These are phyloP conservation scores for Picathartes gymnocephalus DNA, from an alignment of 2,113 vertebrate genomes.

Conservation along the genomic window DNA sequence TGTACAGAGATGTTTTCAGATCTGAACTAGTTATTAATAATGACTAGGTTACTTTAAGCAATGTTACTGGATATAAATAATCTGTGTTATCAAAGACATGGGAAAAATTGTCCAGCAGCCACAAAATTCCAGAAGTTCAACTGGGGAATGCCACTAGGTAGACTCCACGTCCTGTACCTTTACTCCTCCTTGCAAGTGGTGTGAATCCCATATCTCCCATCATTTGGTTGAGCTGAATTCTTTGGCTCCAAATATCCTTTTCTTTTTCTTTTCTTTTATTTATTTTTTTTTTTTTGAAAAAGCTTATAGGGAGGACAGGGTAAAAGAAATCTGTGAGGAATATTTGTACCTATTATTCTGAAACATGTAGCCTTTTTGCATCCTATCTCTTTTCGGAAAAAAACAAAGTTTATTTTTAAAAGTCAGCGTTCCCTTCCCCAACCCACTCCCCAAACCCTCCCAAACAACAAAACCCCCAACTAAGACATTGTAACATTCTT, in stretches of 20 bases:
- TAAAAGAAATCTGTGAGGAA: not conserved
- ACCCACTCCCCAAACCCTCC: rapidly evolving
- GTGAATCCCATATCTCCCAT: not conserved
- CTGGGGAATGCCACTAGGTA: not conserved
- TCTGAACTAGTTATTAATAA: not conserved
- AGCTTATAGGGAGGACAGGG: not conserved
- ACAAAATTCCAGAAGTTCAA: not conserved
- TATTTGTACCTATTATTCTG: not conserved
- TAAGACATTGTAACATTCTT: not conserved
- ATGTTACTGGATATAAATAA: not conserved
- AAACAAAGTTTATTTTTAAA: not conserved
- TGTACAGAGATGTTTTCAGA: not conserved
- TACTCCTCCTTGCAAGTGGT: not conserved
- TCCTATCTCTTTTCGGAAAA: not conserved
- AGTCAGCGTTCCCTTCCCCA: not conserved
- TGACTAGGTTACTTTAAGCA: not conserved
- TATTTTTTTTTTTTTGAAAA: not conserved
- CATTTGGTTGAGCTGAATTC: not conserved
- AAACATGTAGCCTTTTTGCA: not conserved
- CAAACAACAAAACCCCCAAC: not conserved
- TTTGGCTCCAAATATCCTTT: not conserved
- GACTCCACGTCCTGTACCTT: not conserved
- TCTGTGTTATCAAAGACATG: not conserved
- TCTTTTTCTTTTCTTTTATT: not conserved
- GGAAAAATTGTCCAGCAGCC: not conserved